A percentile compares a stretch with the other conserved stretches of the same genome.
Conservation (phyloP, 2,888 invertebrate species). For the Temnothorax rugatulus region DNA sequence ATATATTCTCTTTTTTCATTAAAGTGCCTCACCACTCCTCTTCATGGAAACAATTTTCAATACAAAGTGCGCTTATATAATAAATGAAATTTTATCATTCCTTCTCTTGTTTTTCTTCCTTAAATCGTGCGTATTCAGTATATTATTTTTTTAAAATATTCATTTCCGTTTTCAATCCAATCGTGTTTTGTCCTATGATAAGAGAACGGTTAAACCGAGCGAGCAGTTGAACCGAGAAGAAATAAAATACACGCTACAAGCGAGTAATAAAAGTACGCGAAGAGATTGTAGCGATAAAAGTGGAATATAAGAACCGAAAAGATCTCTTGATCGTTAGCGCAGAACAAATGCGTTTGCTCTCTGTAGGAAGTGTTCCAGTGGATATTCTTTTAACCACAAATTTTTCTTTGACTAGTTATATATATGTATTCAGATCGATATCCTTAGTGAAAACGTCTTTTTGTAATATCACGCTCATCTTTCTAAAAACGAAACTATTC, state of each 20-base stretch:
- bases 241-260: constrained; percentile 14
- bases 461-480: background rate
- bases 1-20: background rate
- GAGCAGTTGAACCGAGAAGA: background rate
- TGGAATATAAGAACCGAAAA: constrained; percentile 6
- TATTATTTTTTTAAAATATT: constrained; percentile 74
- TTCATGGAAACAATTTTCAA: constrained; percentile 24
- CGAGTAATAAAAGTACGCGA: background rate
- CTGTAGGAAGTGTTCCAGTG: background rate
- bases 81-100: constrained; percentile 17
- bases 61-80: constrained; percentile 12
- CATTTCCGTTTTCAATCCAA: constrained; percentile 59
- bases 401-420: background rate
- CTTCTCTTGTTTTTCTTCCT: background rate
- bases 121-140: background rate
- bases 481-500: background rate
- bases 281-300: constrained; percentile 19
- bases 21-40: background rate
- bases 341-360: constrained; percentile 28
- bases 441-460: background rate
- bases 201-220: background rate
- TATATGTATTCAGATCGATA: background rate
- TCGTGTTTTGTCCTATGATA: background rate
- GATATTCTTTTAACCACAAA: constrained; percentile 10
- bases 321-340: constrained; percentile 35